Evolutionary conservation across 1,140 invertebrate species (phyloP), one percentile per base, ranked within the genome.

Genomic region (Calosoma granatense): DNA sequence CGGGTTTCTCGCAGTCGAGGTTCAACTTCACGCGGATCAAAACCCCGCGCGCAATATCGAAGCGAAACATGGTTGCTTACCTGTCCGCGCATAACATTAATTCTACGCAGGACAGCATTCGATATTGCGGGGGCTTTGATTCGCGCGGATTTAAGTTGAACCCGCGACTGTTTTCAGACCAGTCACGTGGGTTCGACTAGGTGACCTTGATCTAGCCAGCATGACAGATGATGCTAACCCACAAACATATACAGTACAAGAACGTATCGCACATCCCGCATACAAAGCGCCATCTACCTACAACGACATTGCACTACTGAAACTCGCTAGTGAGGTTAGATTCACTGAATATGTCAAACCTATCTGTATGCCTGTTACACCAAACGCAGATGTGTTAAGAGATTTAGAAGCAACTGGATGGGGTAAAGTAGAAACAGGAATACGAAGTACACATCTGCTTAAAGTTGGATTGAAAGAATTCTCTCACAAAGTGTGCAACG

Each of bases 311-410:
- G 86, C 86, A 0, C 76, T 92, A 6, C 60, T 92, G 26, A 84
- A 84, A 65, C 72, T 92, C 3, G 76, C 81, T 30, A 69, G 77
- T 9, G 72, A 81, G 0, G 83, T 85, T 0, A 70, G 77, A 1
- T 89, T 87, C 64, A 83, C 82, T 57, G 79, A 75, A 2, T 87
- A 87, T 64, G 86, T 92, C 12, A 84, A 86, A 78, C 88, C 87
- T 0, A 82, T 90, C 51, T 92, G 90, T 66, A 72, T 92, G 17
- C 88, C 59, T 47, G 17, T 17, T 12, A 17, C 9, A 12, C 4
- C 41, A 88, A 4, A 81, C 81, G 0, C 82, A 60, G 77, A 79
- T 2, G 80, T 84, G 12, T 74, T 79, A 62, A 78, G 72, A 41
- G 84, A 77, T 4, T 78, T 82, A 53, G n/a, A n/a, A n/a, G 83